Base-by-base conservation (phyloP, 2,113 vertebrate species). In the Ceyx melanurus region DNA sequence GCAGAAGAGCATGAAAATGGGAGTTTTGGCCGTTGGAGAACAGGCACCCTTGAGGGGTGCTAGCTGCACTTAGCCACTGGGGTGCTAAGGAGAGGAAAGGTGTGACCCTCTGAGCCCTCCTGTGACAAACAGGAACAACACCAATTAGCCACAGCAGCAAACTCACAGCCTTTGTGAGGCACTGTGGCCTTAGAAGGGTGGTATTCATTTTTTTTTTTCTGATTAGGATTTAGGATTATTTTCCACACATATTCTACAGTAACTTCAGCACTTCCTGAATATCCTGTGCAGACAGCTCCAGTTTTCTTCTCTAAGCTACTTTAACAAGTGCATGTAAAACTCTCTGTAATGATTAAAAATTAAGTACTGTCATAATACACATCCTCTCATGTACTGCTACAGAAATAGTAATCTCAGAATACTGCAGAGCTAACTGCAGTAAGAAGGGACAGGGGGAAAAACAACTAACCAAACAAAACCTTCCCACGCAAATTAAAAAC, bases 361-460 rank as follows among this genome's bases (percentile, higher is more conserved):
- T 13, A 92, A 74, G n/a, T 46, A 31, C 33, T 21, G 20, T 25
- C n/a, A 35, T 61, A 56, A 54, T 33, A 46, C 23, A 46, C 16
- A 48, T 81, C 26, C 33, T 83, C 4, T 77, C n/a, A 6, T 14
- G 33, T 68, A 56, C 37, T 46, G 31, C 74, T 73, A 66, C 65
- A 90, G 31, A 77, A 84, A 26, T 43, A 31, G 33, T 51, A 54
- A 77, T 81, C 51, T 33, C 43, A 87, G 65, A 65, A 42, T 20
- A 51, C 40, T 84, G 90, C 15, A 29, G 71, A 56, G 35, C 29
- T 66, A 62, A 26, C 25, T 15, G n/a, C 58, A 31, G 2, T 22
- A n/a, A 15, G 16, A 46, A 28, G 6, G 19, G 19, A 4, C 3
- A 25, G 8, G 8, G 3, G 5, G 2, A 2, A 6, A 11, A 33